A percentile compares a stretch with the other conserved stretches of the same genome.
phyloP scores from a whole-genome alignment of 2,797 vertebrate genomes.

The Bovichtus diacanthus region DNA sequence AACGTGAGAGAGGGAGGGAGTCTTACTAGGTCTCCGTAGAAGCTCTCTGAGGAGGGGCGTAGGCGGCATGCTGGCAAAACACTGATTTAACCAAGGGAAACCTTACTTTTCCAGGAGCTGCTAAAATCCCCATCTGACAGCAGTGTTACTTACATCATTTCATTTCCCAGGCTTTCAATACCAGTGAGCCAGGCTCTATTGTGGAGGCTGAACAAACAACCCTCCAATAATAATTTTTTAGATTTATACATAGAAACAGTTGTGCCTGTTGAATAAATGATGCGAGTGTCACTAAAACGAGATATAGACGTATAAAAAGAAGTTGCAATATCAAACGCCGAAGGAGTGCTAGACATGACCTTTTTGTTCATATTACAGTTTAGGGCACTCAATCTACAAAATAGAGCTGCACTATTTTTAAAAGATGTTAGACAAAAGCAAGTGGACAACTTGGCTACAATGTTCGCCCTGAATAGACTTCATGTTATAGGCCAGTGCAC shows the following conservation, averaged over 20 bases:
- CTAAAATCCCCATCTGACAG: conserved; percentile 54
- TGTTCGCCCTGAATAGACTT: neutral
- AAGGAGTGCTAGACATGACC: neutral
- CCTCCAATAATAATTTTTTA: conserved; percentile 28
- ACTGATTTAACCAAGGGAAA: conserved; percentile 63
- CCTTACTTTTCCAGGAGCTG: conserved; percentile 50
- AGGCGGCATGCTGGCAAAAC: conserved; percentile 69
- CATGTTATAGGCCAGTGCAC: conserved; percentile 8
- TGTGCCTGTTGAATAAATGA: conserved; percentile 65
- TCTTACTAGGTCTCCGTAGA: conserved; percentile 49
- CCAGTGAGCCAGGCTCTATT: conserved; percentile 12
- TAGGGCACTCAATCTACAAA: neutral
- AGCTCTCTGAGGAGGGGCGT: conserved; percentile 64
- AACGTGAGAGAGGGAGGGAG: conserved; percentile 54
- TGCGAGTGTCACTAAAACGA: conserved; percentile 33
- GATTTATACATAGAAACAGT: conserved; percentile 41
- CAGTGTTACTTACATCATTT: conserved; percentile 30
- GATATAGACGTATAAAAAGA: too few species aligned
- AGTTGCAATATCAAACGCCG: neutral
- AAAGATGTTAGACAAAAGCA: conserved; percentile 6
- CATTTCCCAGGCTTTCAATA: conserved; percentile 44
- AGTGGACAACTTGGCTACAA: neutral
- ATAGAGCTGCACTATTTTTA: neutral
- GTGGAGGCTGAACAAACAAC: conserved; percentile 34
- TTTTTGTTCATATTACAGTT: conserved; percentile 3